Conservation (phyloP, 2,888 invertebrate species). For the Silvanus unidentatus region DNA sequence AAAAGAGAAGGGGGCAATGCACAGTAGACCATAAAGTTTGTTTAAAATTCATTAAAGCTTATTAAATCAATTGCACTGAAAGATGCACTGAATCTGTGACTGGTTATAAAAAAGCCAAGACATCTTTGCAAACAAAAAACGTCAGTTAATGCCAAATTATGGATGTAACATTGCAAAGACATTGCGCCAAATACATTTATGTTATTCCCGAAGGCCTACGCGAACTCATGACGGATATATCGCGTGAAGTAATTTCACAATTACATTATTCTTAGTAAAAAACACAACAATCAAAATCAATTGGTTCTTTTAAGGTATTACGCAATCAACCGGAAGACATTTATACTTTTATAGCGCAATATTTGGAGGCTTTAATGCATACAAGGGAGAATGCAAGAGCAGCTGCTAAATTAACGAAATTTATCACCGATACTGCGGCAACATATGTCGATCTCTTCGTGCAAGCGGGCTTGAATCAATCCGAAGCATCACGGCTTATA, state of each 20-base stretch:
- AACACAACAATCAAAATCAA: conserved; percentile 6
- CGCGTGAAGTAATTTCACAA: conserved; percentile 54
- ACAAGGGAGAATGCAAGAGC: conserved; percentile 56
- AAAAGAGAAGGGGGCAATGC: conserved; percentile 28
- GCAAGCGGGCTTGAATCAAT: conserved; percentile 34
- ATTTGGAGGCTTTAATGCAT: conserved; percentile 59
- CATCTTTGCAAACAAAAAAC: background rate
- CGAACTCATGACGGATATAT: conserved; percentile 67
- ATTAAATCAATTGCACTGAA: no score
- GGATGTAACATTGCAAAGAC: conserved; percentile 40
- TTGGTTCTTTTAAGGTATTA: conserved; percentile 51
- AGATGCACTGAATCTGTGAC: no score
- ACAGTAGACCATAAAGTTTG: background rate
- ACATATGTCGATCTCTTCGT: conserved; percentile 37
- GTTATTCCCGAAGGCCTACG: conserved; percentile 61
- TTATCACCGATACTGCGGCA: conserved; percentile 36
- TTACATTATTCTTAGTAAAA: conserved; percentile 5
- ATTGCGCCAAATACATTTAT: conserved; percentile 48
- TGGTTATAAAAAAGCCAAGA: no score
- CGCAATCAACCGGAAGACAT: conserved; percentile 59
- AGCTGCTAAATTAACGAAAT: conserved; percentile 40
- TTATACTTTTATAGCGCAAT: conserved; percentile 63
- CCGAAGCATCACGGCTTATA: conserved; percentile 36
- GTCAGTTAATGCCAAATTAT: conserved; percentile 19
- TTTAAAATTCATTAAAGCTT: no score